Evolutionary conservation across 2,888 invertebrate species (phyloP), one percentile per base, ranked within the genome.

Genomic region (Mesodorylaimus sp.): DNA sequence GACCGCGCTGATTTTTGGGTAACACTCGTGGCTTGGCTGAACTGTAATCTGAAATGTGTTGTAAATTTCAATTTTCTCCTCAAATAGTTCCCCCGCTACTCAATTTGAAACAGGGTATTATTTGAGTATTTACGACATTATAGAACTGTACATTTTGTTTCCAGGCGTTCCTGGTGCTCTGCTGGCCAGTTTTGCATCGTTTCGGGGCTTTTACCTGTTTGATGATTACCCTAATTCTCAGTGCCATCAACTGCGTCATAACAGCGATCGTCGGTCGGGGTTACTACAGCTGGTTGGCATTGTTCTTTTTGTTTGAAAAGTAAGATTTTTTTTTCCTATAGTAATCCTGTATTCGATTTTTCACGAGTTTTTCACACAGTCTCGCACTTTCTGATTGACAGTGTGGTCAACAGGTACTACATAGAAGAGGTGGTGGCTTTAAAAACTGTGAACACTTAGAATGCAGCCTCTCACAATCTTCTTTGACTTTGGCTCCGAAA

Each of bases 201-300:
- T 48, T 50, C 16, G 50, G 50, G 21, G 21, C 50, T 13, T 50
- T 36, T 29, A 23, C n/a, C 16, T 21, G 48, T 10, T 23, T 45
- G 24, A 50, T 48, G 47, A n/a, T 16, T 25, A 50, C 23, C 19
- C n/a, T 48, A 16, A 10, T 3, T 24, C 26, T 50, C 5, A 50
- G 36, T 37, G 13, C 23, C 2, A 23, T 50, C 27, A 50, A 50
- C 46, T 48, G 32, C 10, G 5, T 50, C 3, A 27, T 36, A 24
- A 25, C 27, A 16, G 48, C 24, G 16, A 48, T 45, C 24, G 26
- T 50, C 19, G 50, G 50, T 25, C 45, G 50, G 5, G 3, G 24
- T 19, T 24, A 36, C 36, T 45, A 29, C 24, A 26, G 24, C 21
- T 5, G 2, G 3, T 5, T 50, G 10, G 25, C 36, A 2, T 2